These are phyloP conservation scores for Zaprionus capensis DNA, from an alignment of 1,140 invertebrate species.

Conservation along the genomic window DNA sequence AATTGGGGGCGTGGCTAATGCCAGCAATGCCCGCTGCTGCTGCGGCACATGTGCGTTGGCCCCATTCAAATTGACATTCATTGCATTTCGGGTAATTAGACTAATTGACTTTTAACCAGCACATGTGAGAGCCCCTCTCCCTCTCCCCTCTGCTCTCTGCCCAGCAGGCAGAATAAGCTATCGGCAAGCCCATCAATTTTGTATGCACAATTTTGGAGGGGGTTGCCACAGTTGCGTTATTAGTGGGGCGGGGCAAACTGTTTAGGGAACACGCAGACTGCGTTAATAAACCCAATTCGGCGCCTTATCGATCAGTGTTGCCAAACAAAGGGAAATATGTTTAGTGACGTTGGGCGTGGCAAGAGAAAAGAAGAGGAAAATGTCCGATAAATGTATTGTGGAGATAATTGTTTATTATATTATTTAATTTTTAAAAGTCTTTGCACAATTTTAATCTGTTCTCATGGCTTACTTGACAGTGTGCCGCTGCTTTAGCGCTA, in stretches of 20 bases:
- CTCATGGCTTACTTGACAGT: too few relatives aligned
- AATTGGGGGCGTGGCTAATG: slow-evolving; percentile 32
- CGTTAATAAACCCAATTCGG: neutral
- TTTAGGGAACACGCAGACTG: neutral
- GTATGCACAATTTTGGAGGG: slow-evolving; percentile 30
- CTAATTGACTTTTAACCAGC: slow-evolving; percentile 80
- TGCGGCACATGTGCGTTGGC: slow-evolving; percentile 57
- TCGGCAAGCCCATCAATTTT: slow-evolving; percentile 50
- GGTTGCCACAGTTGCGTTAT: slow-evolving; percentile 26
- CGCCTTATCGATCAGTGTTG: neutral
- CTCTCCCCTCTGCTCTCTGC: neutral
- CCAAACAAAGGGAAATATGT: neutral
- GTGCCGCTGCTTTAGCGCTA: too few relatives aligned
- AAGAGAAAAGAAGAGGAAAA: too few relatives aligned
- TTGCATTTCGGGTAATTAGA: slow-evolving; percentile 75
- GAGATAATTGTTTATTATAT: too few relatives aligned
- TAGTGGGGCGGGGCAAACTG: neutral
- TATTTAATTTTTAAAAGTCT: too few relatives aligned
- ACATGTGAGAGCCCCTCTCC: slow-evolving; percentile 36
- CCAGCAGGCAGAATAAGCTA: neutral
- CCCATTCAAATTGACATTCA: slow-evolving; percentile 78
- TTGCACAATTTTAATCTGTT: too few relatives aligned
- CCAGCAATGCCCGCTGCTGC: slow-evolving; percentile 2
- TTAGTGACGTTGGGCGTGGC: too few relatives aligned
- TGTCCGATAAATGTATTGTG: too few relatives aligned